phyloP scores from a whole-genome alignment of 2,797 vertebrate species.

The Mormyrops boulengeri region DNA sequence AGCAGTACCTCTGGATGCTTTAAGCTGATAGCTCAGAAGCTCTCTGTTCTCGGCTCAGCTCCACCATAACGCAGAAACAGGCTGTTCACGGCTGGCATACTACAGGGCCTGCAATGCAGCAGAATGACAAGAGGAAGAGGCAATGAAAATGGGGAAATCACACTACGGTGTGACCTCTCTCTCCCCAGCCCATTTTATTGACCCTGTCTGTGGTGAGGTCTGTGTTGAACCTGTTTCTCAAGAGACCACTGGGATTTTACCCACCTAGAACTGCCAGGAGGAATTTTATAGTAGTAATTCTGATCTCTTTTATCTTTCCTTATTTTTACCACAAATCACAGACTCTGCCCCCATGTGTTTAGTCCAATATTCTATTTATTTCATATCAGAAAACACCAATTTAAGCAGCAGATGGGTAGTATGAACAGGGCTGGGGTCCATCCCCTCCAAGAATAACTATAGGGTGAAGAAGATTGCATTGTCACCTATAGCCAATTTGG shows the following conservation, averaged over 20 bases:
- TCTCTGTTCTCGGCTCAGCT: neutral
- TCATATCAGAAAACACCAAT: neutral
- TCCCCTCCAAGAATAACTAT: neutral
- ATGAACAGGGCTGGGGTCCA: neutral
- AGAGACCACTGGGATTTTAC: neutral
- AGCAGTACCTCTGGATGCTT: neutral
- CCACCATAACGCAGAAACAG: neutral
- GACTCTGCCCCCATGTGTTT: neutral
- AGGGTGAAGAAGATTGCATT: neutral
- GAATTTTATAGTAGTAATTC: neutral
- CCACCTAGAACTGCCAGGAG: neutral
- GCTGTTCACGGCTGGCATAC: neutral
- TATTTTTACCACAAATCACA: neutral
- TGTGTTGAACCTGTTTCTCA: neutral
- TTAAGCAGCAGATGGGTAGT: neutral
- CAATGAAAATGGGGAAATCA: neutral
- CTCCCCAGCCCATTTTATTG: neutral
- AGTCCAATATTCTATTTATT: neutral
- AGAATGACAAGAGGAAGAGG: neutral
- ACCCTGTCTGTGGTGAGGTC: neutral
- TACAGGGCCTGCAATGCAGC: neutral
- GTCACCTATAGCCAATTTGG: neutral
- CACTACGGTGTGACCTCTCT: neutral
- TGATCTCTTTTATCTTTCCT: neutral
- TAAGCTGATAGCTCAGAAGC: slow-evolving; percentile 6